Conservation (phyloP, 1,140 invertebrate species). For the Nylanderia fulva region DNA sequence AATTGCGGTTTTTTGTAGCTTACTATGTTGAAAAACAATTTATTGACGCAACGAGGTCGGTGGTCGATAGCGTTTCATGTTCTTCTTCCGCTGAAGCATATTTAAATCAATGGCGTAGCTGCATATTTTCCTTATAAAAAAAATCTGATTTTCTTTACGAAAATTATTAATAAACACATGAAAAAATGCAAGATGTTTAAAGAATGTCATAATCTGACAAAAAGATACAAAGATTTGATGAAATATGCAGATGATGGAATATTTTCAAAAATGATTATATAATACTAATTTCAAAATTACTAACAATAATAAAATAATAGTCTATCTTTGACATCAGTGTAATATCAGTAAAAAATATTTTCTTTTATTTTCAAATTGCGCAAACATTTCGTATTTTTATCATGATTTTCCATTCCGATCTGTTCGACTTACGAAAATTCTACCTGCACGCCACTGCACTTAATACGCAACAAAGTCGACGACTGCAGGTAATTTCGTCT, state of each 20-base stretch:
- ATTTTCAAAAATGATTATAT: not conserved
- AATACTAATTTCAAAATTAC: not conserved
- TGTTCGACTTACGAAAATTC: not conserved
- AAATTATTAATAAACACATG: not conserved
- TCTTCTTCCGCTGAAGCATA: conserved; percentile 55
- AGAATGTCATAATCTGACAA: not conserved
- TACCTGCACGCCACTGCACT: conserved; percentile 27
- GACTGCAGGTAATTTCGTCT: conserved; percentile 47
- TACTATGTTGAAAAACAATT: conserved; percentile 17
- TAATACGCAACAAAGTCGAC: conserved; percentile 37
- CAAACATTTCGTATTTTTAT: not conserved
- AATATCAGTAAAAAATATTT: not conserved
- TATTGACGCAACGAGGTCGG: conserved; percentile 36
- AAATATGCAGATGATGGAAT: not conserved
- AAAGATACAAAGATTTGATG: not conserved
- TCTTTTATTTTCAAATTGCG: not conserved
- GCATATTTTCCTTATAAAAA: conserved; percentile 31
- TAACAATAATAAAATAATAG: not conserved
- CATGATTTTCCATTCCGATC: not conserved
- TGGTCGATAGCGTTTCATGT: conserved; percentile 35
- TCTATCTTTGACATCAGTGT: not conserved
- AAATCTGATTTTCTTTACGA: not conserved
- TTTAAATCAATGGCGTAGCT: conserved; percentile 46
- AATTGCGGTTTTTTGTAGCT: not conserved
- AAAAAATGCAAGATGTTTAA: not conserved